phyloP scores from a whole-genome alignment of 2,888 invertebrate species.

The Colletes collaris region DNA sequence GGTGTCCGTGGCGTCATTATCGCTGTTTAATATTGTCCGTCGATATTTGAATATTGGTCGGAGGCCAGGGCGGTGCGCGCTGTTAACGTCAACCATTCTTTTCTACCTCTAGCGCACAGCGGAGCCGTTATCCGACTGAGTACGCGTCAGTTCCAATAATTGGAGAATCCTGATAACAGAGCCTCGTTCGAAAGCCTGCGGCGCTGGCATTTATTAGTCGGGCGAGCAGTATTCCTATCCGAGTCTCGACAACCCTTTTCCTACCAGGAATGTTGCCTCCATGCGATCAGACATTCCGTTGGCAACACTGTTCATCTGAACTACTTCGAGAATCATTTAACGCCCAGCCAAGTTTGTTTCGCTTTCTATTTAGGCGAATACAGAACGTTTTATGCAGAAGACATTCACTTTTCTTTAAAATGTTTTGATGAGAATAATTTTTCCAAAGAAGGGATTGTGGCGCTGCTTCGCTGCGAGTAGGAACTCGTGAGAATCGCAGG shows the following conservation, averaged over 20 bases:
- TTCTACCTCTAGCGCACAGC: background rate
- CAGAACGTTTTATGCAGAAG: too few species aligned
- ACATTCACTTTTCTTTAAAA: too few species aligned
- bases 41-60: constrained; percentile 24
- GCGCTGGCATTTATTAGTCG: constrained; percentile 53
- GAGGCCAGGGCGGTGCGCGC: background rate
- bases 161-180: constrained; percentile 46
- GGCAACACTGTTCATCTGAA: too few species aligned
- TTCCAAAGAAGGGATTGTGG: too few species aligned
- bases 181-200: constrained; percentile 25
- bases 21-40: constrained; percentile 13
- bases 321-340: too few species aligned
- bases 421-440: too few species aligned
- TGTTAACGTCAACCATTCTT: constrained; percentile 39
- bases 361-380: too few species aligned
- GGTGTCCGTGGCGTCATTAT: background rate
- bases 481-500: too few species aligned
- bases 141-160: constrained; percentile 55
- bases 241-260: background rate
- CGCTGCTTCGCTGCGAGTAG: too few species aligned
- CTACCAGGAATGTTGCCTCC: background rate
- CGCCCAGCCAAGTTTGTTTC: too few species aligned
- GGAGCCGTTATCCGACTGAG: constrained; percentile 21
- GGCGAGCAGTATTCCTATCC: constrained; percentile 12
- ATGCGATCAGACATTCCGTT: background rate